Evolutionary conservation across 2,888 invertebrate species (phyloP).

Genomic region (Agrenia bidenticulata): DNA sequence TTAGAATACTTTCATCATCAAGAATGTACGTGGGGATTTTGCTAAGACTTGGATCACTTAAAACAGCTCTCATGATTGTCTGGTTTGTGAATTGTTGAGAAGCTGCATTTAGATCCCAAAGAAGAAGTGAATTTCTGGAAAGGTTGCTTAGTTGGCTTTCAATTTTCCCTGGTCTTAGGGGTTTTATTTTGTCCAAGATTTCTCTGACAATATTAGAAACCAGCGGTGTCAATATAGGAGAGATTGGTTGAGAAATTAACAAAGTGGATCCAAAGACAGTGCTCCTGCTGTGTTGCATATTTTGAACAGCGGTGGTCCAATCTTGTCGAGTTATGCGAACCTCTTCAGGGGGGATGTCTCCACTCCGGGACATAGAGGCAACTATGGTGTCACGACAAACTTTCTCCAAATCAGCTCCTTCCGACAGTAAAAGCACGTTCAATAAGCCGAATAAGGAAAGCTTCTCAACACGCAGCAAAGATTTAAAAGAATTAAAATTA

Average conservation of each 20-base stretch:
- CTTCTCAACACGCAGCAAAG: no score
- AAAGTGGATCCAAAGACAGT: conserved; percentile 10
- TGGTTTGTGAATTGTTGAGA: background rate
- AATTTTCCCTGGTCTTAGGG: background rate
- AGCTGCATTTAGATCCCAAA: background rate
- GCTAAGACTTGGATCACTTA: background rate
- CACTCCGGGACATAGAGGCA: conserved; percentile 1
- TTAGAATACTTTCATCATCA: background rate
- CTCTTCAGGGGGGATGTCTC: background rate
- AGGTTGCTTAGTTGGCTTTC: no score
- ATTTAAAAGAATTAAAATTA: no score
- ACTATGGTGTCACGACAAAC: conserved; percentile 75
- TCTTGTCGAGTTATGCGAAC: background rate
- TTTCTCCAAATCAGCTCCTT: conserved; percentile 75
- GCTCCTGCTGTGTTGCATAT: background rate
- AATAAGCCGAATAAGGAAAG: no score
- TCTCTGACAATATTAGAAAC: background rate
- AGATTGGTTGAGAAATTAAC: background rate
- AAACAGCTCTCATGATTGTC: background rate
- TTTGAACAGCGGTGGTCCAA: background rate
- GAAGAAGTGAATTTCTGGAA: background rate
- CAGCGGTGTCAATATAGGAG: background rate
- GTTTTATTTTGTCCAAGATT: background rate
- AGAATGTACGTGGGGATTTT: conserved; percentile 7
- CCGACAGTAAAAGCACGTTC: no score